A percentile compares a stretch with the other conserved stretches of the same genome.
Evolutionary conservation across 35 echinoderm and acorn worm genomes (phyloP).

Genomic region (Nesometra sesokonis): DNA sequence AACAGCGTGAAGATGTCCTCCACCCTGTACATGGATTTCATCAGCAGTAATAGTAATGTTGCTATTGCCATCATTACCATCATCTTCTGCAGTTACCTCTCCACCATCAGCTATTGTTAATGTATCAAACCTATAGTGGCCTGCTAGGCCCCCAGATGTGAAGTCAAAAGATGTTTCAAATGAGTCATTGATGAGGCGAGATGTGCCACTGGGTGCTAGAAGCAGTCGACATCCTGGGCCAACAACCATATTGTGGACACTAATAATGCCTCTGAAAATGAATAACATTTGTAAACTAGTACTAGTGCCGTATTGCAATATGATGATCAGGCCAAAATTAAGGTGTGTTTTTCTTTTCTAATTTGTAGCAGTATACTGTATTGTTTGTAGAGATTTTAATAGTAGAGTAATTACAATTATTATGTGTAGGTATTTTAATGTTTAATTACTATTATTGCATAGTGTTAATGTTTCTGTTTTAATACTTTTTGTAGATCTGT

Average conservation of each 20-base stretch:
- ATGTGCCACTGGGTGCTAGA: slow-evolving; percentile 47
- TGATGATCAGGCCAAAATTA: too few species aligned
- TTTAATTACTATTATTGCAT: too few species aligned
- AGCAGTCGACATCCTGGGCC: slow-evolving; percentile 70
- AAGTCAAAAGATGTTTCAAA: slow-evolving; percentile 30
- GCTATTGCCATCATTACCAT: slow-evolving; percentile 11
- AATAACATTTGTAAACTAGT: not conserved
- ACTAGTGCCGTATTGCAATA: too few species aligned
- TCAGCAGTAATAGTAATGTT: slow-evolving; percentile 57
- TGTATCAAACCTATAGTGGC: slow-evolving; percentile 63
- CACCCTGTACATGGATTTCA: slow-evolving; percentile 47
- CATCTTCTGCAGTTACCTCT: slow-evolving; percentile 53
- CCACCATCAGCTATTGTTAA: slow-evolving; percentile 49
- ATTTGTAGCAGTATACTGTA: too few species aligned
- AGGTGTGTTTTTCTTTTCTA: too few species aligned
- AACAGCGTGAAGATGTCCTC: slow-evolving; percentile 49
- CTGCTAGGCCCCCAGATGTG: slow-evolving; percentile 13
- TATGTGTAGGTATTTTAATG: too few species aligned
- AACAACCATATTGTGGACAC: slow-evolving; percentile 54
- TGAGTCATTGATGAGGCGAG: slow-evolving; percentile 42
- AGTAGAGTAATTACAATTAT: too few species aligned
- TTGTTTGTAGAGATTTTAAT: too few species aligned
- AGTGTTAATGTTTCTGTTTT: too few species aligned
- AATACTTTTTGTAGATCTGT: too few species aligned
- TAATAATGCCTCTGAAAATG: slow-evolving; percentile 46